Conservation (phyloP, 2,888 invertebrate genomes). For the Torymus texanus region DNA sequence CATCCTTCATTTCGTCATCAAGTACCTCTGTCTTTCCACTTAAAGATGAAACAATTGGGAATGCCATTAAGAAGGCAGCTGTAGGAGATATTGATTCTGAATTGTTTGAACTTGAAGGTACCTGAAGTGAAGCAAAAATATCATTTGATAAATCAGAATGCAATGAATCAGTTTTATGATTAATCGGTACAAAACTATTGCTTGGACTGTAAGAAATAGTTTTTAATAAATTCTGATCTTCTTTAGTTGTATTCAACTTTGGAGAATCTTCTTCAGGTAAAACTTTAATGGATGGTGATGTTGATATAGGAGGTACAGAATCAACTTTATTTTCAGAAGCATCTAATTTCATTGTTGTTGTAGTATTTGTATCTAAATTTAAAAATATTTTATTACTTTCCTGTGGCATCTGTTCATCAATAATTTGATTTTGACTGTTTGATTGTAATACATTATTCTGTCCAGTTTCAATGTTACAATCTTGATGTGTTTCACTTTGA, state of each 20-base stretch:
- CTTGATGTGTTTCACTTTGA: slow-evolving; percentile 60
- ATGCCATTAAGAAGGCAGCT: slow-evolving; percentile 85
- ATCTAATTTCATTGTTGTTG: slow-evolving; percentile 71
- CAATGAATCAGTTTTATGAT: slow-evolving; percentile 65
- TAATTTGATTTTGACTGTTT: slow-evolving; percentile 60
- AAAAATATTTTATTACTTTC: slow-evolving; percentile 68
- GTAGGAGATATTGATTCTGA: slow-evolving; percentile 83
- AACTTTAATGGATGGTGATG: slow-evolving; percentile 44
- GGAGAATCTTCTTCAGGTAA: slow-evolving; percentile 56
- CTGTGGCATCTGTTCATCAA: slow-evolving; percentile 57
- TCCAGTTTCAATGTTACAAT: slow-evolving; percentile 66
- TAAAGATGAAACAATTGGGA: slow-evolving; percentile 82
- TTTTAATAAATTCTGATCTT: slow-evolving; percentile 63
- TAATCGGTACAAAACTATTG: slow-evolving; percentile 72
- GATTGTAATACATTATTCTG: slow-evolving; percentile 67
- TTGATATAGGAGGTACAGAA: slow-evolving; percentile 40
- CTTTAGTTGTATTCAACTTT: slow-evolving; percentile 61
- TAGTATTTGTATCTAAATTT: slow-evolving; percentile 73
- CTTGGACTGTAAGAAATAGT: slow-evolving; percentile 68
- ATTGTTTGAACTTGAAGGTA: slow-evolving; percentile 77
- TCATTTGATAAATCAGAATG: slow-evolving; percentile 79
- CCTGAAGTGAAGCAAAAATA: slow-evolving; percentile 79
- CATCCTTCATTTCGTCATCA: slow-evolving; percentile 77
- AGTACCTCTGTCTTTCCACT: slow-evolving; percentile 78
- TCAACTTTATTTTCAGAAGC: slow-evolving; percentile 46